Conservation (phyloP, 2,888 invertebrate species). For the Elysia crispata region DNA sequence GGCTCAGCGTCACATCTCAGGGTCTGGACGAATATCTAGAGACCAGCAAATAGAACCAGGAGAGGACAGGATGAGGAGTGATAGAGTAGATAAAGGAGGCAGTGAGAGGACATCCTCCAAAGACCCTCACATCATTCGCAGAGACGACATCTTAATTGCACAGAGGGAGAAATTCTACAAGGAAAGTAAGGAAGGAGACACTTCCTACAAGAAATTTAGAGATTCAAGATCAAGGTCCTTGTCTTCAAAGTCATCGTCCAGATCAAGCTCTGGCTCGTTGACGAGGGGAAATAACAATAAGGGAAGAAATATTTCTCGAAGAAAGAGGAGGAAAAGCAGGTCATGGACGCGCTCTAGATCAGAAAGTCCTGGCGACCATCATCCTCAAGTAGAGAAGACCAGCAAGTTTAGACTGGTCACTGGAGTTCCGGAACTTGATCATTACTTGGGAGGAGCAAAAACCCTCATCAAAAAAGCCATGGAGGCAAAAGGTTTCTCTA, state of each 20-base stretch:
- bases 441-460: conserved; percentile 31
- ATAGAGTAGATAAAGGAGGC: background rate
- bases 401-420: conserved; percentile 14
- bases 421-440: conserved; percentile 40
- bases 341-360: background rate
- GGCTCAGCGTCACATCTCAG: no score
- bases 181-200: conserved; percentile 25
- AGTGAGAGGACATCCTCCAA: background rate
- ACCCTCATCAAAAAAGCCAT: background rate
- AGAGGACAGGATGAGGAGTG: conserved; percentile 2
- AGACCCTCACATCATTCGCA: background rate
- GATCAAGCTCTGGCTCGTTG: background rate
- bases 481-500: background rate
- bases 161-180: conserved; percentile 42
- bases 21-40: no score
- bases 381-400: background rate
- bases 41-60: no score
- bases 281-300: no score
- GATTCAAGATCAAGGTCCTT: background rate
- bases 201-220: background rate
- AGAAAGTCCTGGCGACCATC: background rate
- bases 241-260: background rate
- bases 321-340: background rate
- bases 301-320: background rate
- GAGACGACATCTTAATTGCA: conserved; percentile 38